Evolutionary conservation across 92 coral and sea anemone species (phyloP).

Genomic region (Epizoanthus scotinus): DNA sequence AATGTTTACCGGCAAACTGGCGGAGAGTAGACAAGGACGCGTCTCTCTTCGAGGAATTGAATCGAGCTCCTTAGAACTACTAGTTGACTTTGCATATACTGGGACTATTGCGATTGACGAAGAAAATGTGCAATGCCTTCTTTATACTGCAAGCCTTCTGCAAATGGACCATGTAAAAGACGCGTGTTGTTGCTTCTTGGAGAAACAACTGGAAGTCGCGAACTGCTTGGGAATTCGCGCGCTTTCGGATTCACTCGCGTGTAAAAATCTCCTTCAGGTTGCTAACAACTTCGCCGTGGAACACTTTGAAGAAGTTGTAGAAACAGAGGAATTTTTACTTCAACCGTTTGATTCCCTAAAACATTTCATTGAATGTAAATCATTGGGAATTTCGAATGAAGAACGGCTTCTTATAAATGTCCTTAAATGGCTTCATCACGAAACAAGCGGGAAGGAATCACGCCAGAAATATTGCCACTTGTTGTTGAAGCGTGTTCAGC

Average conservation of each 20-base stretch:
- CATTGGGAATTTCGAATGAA: conserved; percentile 59
- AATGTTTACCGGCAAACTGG: conserved; percentile 77
- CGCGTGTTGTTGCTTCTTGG: conserved; percentile 72
- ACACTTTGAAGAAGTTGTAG: conserved; percentile 60
- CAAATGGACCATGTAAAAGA: conserved; percentile 58
- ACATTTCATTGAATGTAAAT: conserved; percentile 52
- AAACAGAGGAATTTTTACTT: conserved; percentile 72
- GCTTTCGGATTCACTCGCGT: conserved; percentile 72
- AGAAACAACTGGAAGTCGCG: conserved; percentile 47
- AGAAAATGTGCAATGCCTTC: conserved; percentile 65
- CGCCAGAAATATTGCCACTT: conserved; percentile 45
- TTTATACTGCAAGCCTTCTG: conserved; percentile 69
- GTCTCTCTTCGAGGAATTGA: conserved; percentile 59
- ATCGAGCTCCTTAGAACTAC: conserved; percentile 53
- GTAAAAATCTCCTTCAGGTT: conserved; percentile 60
- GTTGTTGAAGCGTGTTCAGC: conserved; percentile 54
- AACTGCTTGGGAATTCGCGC: conserved; percentile 87
- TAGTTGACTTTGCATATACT: conserved; percentile 63
- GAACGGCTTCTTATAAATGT: conserved; percentile 56
- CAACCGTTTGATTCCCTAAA: conserved; percentile 73
- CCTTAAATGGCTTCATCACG: conserved; percentile 61
- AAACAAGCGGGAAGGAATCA: conserved; percentile 1
- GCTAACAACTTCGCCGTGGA: conserved; percentile 66
- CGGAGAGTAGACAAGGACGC: conserved; percentile 59
- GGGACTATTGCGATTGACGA: conserved; percentile 63